These are phyloP conservation scores for Galendromus occidentalis DNA, from an alignment of 1,140 invertebrate genomes.

Conservation along the genomic window DNA sequence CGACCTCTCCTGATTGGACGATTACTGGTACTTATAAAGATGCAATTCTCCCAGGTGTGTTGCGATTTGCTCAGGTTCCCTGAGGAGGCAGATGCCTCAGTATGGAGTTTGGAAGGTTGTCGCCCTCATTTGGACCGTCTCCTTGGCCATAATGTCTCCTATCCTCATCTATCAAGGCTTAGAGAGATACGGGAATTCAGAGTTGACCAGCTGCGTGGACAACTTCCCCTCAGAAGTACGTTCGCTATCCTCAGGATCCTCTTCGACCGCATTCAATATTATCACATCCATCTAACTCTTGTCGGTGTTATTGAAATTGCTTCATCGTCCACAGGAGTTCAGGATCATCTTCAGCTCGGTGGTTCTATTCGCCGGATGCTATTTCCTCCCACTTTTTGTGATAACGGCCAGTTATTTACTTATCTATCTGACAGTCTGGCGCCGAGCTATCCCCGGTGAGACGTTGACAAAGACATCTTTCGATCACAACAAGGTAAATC, in stretches of 20 bases:
- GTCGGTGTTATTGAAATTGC: not conserved
- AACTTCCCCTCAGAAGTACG: not conserved
- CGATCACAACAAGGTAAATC: no score
- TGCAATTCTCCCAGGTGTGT: conserved; percentile 7
- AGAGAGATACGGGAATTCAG: not conserved
- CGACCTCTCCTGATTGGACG: no score
- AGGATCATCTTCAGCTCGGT: not conserved
- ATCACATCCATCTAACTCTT: not conserved
- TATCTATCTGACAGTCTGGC: not conserved
- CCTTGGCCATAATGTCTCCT: not conserved
- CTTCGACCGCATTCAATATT: no score
- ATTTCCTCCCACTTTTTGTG: not conserved
- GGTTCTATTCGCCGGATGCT: not conserved
- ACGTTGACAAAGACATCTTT: not conserved
- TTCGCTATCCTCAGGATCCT: no score
- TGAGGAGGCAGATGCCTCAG: not conserved
- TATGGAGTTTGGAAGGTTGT: not conserved
- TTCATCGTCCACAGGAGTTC: not conserved
- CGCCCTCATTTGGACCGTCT: not conserved
- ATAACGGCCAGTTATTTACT: not conserved
- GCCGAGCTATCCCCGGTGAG: not conserved
- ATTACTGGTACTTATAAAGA: no score
- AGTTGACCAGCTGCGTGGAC: not conserved
- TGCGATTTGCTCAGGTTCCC: not conserved
- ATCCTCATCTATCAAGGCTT: not conserved